Evolutionary conservation across 2,888 invertebrate species (phyloP), one percentile per base, ranked within the genome.

Genomic region (Tridacna gigas): DNA sequence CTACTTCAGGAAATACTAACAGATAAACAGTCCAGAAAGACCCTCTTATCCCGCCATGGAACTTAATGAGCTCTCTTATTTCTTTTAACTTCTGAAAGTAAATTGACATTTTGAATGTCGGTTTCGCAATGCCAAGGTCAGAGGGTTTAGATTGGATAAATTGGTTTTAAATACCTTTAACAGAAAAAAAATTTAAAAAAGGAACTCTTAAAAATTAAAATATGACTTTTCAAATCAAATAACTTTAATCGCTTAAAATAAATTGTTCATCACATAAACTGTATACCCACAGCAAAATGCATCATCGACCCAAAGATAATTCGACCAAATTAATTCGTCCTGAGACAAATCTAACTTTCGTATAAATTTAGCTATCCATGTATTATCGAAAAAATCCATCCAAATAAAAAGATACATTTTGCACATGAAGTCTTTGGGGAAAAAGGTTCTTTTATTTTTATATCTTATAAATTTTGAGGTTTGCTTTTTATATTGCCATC

Each of bases 31-130:
- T 83, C 61, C 87, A 65, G 15, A 88, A 86, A n/a, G 91, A 86
- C 25, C 89, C 91, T 22, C 80, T 78, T 11, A 91, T 22, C 9
- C 93, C 93, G 12, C 93, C 93, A 86, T 93, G 90, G 28, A 91
- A 90, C 77, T 91, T 90, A n/a, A 91, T 87, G 15, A 91, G 89
- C 67, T 83, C 74, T 25, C 82, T 56, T 69, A 91, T 77, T 74
- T 89, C 89, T 51, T 80, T 80, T 11, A 92, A 47, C 76, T 92
- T 92, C 74, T 92, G 89, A 13, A 93, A 78, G 79, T 91, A 92
- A 63, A 86, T 86, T 60, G 91, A 89, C 92, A 92, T 92, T 79
- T 83, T 87, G 80, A 71, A 61, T 69, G 37, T 22, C 63, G 73
- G 76, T 26, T 63, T n/a, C 67, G 80, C 79, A 83, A 66, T 71